A percentile compares a stretch with the other conserved stretches of the same genome.
Conservation (phyloP, 2,888 invertebrate species). For the Tetanocera ferruginea region DNA sequence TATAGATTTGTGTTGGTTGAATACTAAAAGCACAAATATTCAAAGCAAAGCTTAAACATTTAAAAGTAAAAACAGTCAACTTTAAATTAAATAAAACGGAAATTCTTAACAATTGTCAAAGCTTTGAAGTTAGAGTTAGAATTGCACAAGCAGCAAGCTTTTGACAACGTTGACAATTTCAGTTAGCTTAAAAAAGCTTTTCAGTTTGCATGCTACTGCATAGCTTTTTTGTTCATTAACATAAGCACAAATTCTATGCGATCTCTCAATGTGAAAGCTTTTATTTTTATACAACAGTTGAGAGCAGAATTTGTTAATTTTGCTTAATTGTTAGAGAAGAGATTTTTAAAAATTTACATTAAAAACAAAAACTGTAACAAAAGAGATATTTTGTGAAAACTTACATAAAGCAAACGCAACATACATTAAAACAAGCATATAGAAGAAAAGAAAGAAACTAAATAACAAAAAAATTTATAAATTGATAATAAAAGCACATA, state of each 20-base stretch:
- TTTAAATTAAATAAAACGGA: background rate
- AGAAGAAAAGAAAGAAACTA: background rate
- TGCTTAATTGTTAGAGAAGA: background rate
- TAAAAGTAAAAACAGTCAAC: background rate
- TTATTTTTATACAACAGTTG: background rate
- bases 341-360: background rate
- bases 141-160: background rate
- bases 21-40: background rate
- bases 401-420: too few relatives aligned
- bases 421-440: background rate
- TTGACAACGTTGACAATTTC: constrained; percentile 34
- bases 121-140: background rate
- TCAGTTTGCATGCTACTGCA: background rate
- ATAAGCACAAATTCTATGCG: background rate
- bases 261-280: background rate
- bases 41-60: background rate
- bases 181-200: background rate
- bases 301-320: background rate
- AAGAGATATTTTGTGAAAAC: background rate
- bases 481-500: background rate
- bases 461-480: background rate
- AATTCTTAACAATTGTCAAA: constrained; percentile 26
- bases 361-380: background rate
- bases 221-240: background rate
- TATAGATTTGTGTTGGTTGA: background rate